Conservation (phyloP, 1,140 invertebrate genomes). For the Caerostris darwini region DNA sequence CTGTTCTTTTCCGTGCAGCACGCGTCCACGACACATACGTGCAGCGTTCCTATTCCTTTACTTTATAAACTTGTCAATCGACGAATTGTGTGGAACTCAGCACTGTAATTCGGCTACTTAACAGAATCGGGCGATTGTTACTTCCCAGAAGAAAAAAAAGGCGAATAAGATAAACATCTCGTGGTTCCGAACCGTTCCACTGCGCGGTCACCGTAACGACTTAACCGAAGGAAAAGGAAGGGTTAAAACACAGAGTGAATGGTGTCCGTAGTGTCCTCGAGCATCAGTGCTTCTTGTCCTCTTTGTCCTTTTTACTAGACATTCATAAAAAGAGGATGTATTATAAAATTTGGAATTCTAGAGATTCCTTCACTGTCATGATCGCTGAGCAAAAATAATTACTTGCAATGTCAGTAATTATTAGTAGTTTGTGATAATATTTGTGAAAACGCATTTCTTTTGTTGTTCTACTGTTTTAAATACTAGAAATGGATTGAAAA, state of each 20-base stretch:
- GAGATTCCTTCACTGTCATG: no score
- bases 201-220: background rate
- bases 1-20: background rate
- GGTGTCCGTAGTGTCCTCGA: background rate
- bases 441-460: no score
- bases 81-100: background rate
- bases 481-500: no score
- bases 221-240: background rate
- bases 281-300: no score
- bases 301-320: no score
- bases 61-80: constrained; percentile 5
- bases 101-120: background rate
- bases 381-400: no score
- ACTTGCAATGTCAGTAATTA: no score
- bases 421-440: no score
- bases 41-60: background rate
- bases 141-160: background rate
- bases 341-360: no score
- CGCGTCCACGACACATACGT: background rate
- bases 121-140: background rate
- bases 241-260: background rate
- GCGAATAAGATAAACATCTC: background rate
- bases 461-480: no score
- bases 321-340: no score
- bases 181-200: background rate